Evolutionary conservation across 2,113 vertebrate genomes (phyloP).

Genomic region (Hippocampus mohnikei): DNA sequence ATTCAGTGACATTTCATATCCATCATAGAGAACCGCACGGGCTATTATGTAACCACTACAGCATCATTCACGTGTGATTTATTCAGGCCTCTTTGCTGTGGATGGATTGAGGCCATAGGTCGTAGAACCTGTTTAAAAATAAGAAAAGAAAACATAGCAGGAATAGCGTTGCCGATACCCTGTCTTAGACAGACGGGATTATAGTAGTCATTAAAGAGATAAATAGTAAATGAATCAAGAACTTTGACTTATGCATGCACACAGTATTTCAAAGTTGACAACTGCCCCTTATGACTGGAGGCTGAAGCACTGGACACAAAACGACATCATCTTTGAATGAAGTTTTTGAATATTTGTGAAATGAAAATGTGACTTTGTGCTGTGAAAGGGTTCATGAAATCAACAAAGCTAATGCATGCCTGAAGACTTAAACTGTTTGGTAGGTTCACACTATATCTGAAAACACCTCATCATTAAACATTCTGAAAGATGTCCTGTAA

Average conservation of each 20-base stretch:
- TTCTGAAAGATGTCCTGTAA: conserved; percentile 8
- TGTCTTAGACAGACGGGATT: neutral
- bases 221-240: neutral
- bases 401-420: neutral
- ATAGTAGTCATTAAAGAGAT: neutral
- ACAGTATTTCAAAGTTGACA: too few relatives aligned
- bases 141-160: neutral
- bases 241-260: neutral
- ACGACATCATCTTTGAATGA: too few relatives aligned
- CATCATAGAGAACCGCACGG: neutral
- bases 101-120: conserved; percentile 1
- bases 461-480: conserved; percentile 16
- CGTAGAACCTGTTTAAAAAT: neutral
- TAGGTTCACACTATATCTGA: conserved; percentile 6
- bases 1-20: neutral
- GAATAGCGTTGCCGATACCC: neutral
- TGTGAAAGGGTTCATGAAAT: neutral
- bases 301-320: too few relatives aligned
- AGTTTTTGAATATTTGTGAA: too few relatives aligned
- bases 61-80: conserved; percentile 10
- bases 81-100: neutral
- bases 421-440: neutral
- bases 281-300: too few relatives aligned
- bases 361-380: neutral
- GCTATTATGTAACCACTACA: conserved; percentile 9